Conservation (phyloP, 1,140 invertebrate genomes). For the Lerema accius region DNA sequence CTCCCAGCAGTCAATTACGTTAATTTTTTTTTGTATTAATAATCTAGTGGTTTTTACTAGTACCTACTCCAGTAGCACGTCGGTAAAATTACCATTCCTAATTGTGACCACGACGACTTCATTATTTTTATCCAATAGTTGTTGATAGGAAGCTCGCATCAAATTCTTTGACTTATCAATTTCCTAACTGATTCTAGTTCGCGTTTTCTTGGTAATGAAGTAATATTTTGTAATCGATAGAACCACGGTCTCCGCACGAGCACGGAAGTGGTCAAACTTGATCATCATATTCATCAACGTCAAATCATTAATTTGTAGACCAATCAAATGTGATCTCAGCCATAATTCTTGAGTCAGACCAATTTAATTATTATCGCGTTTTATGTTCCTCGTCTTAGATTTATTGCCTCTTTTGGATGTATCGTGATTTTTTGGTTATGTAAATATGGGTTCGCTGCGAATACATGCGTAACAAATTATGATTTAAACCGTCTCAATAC, state of each 20-base stretch:
- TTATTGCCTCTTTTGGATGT: conserved; percentile 6
- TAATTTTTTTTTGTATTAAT: background rate
- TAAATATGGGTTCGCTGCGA: conserved; percentile 9
- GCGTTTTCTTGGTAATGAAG: background rate
- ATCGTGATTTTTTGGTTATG: conserved; percentile 18
- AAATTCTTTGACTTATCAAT: too few species aligned
- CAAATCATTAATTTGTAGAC: conserved; percentile 17
- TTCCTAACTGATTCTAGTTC: background rate
- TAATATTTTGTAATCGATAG: conserved; percentile 7
- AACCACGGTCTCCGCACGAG: background rate
- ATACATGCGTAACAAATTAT: conserved; percentile 17
- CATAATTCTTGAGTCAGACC: conserved; percentile 11
- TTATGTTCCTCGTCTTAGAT: conserved; percentile 14
- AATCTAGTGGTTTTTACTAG: conserved; percentile 1
- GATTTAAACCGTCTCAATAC: conserved; percentile 10
- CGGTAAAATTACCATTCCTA: background rate
- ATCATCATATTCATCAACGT: conserved; percentile 17
- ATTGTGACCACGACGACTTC: too few species aligned
- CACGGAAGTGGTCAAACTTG: conserved; percentile 16
- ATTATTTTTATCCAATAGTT: too few species aligned
- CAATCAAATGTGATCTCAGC: conserved; percentile 16
- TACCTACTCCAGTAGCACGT: too few species aligned
- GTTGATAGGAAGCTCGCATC: too few species aligned
- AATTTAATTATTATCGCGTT: conserved; percentile 16
- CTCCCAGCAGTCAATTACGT: conserved; percentile 24